Evolutionary conservation across 2,113 vertebrate species (phyloP).

Genomic region (Eurypyga helias): DNA sequence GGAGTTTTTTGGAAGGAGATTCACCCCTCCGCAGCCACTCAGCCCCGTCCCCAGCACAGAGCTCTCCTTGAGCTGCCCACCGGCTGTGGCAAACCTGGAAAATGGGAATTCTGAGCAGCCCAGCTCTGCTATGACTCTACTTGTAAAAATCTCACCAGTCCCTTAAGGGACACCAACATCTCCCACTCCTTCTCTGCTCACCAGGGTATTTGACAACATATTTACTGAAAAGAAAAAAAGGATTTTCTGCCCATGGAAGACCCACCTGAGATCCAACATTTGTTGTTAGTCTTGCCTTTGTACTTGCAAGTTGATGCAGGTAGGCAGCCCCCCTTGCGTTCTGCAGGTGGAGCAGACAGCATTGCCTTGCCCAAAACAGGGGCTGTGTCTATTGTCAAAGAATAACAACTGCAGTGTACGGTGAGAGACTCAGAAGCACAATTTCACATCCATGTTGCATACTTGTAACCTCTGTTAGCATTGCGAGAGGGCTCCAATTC

Average conservation of each 20-base stretch:
- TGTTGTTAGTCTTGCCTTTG: conserved; percentile 65
- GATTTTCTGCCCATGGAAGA: background rate
- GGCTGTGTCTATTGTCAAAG: conserved; percentile 56
- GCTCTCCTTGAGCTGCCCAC: background rate
- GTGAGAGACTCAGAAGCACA: background rate
- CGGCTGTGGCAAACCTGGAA: background rate
- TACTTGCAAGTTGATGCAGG: conserved; percentile 73
- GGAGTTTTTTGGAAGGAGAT: background rate
- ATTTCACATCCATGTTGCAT: fast-evolving
- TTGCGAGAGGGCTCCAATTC: fast-evolving
- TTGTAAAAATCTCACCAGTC: background rate
- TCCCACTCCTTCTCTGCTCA: background rate
- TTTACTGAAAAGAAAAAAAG: background rate
- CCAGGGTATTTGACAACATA: too few relatives aligned
- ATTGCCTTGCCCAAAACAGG: conserved; percentile 63
- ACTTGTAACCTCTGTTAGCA: background rate
- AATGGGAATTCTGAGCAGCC: too few relatives aligned
- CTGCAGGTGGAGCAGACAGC: conserved; percentile 37
- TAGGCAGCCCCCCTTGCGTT: conserved; percentile 70
- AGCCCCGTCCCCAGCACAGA: background rate
- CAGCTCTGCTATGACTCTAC: background rate
- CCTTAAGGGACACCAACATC: background rate
- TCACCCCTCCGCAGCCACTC: background rate
- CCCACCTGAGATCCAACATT: background rate
- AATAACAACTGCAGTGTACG: background rate